phyloP scores from a whole-genome alignment of 2,888 invertebrate genomes.

The Parnassius apollo region DNA sequence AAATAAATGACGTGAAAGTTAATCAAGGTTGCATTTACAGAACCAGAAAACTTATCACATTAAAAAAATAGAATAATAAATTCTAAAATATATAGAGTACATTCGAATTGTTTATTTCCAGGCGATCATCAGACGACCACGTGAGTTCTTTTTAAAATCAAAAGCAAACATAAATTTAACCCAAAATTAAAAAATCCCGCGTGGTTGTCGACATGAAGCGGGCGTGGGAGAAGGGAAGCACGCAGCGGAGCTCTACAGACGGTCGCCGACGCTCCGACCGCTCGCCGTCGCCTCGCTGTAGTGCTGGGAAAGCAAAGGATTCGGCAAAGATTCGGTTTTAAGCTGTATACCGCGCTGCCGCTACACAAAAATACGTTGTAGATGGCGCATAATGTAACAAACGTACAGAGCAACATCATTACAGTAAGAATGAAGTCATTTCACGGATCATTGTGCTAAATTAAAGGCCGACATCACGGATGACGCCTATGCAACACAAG shows the following conservation, averaged over 20 bases:
- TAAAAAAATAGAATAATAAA: constrained; percentile 1
- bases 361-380: constrained; percentile 2
- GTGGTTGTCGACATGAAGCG: constrained; percentile 13
- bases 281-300: constrained; percentile 32
- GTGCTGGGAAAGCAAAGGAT: constrained; percentile 41
- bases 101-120: constrained; percentile 6
- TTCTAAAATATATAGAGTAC: constrained; percentile 12
- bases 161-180: constrained; percentile 13
- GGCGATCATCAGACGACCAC: constrained; percentile 10
- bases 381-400: no score
- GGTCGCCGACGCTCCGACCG: constrained; percentile 35
- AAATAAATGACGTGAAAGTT: constrained; percentile 13
- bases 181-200: constrained; percentile 2
- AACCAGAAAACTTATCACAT: constrained; percentile 21
- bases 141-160: constrained; percentile 12
- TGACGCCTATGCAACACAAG: no score
- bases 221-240: constrained; percentile 35
- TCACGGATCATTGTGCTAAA: no score
- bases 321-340: constrained; percentile 32
- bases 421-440: no score
- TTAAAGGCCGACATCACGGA: no score
- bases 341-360: constrained; percentile 17
- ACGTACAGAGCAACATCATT: no score
- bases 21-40: constrained; percentile 17
- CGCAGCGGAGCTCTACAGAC: constrained; percentile 33